Evolutionary conservation across 2,797 vertebrate species (phyloP).

Genomic region (Pampus argenteus): DNA sequence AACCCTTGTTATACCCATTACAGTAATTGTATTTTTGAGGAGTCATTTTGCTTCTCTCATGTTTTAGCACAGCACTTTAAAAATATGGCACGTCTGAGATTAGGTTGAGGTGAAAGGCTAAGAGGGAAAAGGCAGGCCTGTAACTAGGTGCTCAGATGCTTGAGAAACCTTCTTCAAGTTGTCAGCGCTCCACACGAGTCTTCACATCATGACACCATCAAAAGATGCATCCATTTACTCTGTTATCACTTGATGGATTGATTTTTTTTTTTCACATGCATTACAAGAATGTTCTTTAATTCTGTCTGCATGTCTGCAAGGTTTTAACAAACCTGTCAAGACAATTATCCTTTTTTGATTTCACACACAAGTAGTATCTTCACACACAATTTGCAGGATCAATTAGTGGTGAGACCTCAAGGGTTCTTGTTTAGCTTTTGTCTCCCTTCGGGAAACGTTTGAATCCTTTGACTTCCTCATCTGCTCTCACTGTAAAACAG

Average conservation of each 20-base stretch:
- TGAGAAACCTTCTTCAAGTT: not conserved
- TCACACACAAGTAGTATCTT: slow-evolving; percentile 32
- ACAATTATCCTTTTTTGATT: slow-evolving; percentile 33
- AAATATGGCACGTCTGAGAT: slow-evolving; percentile 24
- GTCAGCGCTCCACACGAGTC: not conserved
- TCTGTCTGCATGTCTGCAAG: not conserved
- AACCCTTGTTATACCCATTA: slow-evolving; percentile 55
- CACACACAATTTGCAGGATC: slow-evolving; percentile 49
- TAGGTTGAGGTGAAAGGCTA: slow-evolving; percentile 34
- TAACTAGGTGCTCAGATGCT: slow-evolving; percentile 2
- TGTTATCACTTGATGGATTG: slow-evolving; percentile 1
- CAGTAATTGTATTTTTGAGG: slow-evolving; percentile 59
- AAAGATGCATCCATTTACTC: not conserved
- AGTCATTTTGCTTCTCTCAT: slow-evolving; percentile 40
- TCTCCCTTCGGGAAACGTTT: slow-evolving; percentile 45
- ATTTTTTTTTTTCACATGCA: not conserved
- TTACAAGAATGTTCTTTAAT: not conserved
- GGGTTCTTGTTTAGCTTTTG: slow-evolving; percentile 48
- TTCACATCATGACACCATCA: slow-evolving; percentile 1
- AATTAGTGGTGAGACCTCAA: slow-evolving; percentile 56
- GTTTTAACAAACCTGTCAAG: slow-evolving; percentile 22
- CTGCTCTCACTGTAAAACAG: slow-evolving; percentile 61
- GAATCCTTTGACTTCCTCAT: slow-evolving; percentile 34
- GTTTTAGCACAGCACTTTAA: slow-evolving; percentile 56
- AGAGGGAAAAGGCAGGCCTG: not conserved